A percentile compares a stretch with the other conserved stretches of the same genome.
These are phyloP conservation scores for Climacteris rufus DNA, from an alignment of 2,113 vertebrate species.

Conservation along the genomic window DNA sequence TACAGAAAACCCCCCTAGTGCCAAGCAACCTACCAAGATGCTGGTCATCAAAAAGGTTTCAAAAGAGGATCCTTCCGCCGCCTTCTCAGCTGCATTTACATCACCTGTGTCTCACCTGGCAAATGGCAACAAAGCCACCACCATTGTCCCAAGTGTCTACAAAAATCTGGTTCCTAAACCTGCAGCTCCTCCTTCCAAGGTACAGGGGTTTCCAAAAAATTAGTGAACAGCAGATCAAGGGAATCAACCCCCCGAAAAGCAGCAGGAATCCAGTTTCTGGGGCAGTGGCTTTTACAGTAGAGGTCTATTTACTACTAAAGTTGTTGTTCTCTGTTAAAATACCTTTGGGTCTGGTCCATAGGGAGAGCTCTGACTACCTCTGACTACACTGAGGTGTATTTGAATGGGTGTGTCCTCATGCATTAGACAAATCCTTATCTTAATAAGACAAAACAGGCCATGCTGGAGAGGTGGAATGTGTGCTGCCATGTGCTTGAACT, in stretches of 20 bases:
- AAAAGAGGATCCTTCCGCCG: constrained; percentile 93
- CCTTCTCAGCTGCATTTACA: constrained; percentile 95
- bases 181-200: constrained; percentile 92
- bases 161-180: constrained; percentile 98
- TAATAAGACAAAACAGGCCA: background rate
- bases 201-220: constrained; percentile 38
- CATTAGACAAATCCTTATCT: background rate
- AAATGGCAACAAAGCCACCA: constrained; percentile 90
- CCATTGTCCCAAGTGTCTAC: constrained; percentile 92
- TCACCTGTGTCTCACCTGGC: constrained; percentile 85
- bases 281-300: background rate
- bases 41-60: constrained; percentile 99
- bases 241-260: background rate
- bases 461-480: background rate
- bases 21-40: constrained; percentile 98
- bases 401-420: background rate
- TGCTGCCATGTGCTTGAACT: background rate
- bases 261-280: background rate
- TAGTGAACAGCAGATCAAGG: background rate
- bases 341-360: background rate
- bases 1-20: constrained; percentile 96
- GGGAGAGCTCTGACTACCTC: background rate
- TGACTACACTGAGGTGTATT: background rate
- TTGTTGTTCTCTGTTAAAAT: background rate
- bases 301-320: background rate